Conservation (phyloP, 2,888 invertebrate genomes). For the Catonia carolina region DNA sequence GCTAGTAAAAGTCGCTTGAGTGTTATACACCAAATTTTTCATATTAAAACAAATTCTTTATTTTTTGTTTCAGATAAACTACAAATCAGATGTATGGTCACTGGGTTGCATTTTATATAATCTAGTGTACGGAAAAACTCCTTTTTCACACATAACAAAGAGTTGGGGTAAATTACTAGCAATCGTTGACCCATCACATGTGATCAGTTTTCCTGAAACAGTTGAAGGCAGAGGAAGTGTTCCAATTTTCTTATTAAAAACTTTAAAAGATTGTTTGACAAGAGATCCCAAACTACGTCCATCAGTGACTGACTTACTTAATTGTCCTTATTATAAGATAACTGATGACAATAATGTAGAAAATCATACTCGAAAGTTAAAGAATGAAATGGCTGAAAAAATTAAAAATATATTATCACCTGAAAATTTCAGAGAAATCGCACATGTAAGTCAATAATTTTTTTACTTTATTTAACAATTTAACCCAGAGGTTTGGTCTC, state of each 20-base stretch:
- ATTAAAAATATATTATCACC: too few relatives aligned
- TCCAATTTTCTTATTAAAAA: slow-evolving; percentile 54
- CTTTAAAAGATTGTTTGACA: slow-evolving; percentile 64
- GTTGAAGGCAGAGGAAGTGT: slow-evolving; percentile 45
- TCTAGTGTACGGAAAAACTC: slow-evolving; percentile 82
- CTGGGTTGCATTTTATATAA: slow-evolving; percentile 94
- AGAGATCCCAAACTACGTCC: slow-evolving; percentile 67
- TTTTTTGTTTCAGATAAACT: slow-evolving; percentile 61
- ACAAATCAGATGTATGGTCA: slow-evolving; percentile 95
- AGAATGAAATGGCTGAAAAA: too few relatives aligned
- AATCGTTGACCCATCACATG: slow-evolving; percentile 65
- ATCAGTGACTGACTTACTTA: slow-evolving; percentile 63
- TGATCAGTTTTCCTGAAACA: slow-evolving; percentile 61
- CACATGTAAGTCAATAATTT: too few relatives aligned
- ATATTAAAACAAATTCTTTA: too few relatives aligned
- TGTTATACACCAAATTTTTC: too few relatives aligned
- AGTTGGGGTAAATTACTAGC: slow-evolving; percentile 67
- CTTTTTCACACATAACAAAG: slow-evolving; percentile 75
- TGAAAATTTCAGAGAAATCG: too few relatives aligned
- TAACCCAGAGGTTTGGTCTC: too few relatives aligned
- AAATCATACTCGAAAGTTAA: too few relatives aligned
- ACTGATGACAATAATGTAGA: slow-evolving; percentile 13
- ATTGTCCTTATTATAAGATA: slow-evolving; percentile 43
- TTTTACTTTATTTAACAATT: too few relatives aligned
- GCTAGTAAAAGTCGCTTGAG: too few relatives aligned